Conservation (phyloP, 2,888 invertebrate species). For the Oscheius sp. region DNA sequence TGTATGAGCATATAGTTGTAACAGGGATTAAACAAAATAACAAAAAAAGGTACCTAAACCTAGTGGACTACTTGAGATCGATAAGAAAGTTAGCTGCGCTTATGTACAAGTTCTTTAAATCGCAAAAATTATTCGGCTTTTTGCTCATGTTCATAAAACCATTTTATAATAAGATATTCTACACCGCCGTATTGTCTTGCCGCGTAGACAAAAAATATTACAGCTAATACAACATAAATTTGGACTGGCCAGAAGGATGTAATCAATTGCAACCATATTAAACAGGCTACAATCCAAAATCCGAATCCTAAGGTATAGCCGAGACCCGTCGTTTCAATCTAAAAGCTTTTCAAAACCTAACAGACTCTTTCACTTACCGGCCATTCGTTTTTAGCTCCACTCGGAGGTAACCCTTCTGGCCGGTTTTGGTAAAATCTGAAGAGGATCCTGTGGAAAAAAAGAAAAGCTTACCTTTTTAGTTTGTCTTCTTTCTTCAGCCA, state of each 20-base stretch:
- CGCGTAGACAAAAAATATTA: constrained; percentile 56
- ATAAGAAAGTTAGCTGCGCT: not conserved
- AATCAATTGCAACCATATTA: constrained; percentile 57
- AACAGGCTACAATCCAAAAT: constrained; percentile 60
- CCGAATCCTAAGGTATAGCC: constrained; percentile 59
- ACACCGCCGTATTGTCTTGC: constrained; percentile 58
- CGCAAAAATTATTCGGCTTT: not conserved
- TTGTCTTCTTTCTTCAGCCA: constrained; percentile 74
- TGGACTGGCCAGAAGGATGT: constrained; percentile 43
- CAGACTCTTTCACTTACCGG: constrained; percentile 39
- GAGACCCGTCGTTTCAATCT: constrained; percentile 48
- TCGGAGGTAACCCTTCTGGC: constrained; percentile 38
- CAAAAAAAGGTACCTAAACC: constrained; percentile 17
- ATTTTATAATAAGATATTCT: constrained; percentile 62
- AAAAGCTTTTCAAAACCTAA: constrained; percentile 2
- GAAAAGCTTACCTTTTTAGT: constrained; percentile 51
- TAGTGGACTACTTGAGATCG: not conserved
- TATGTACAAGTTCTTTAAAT: not conserved
- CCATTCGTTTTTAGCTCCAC: constrained; percentile 51
- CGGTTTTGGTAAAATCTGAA: constrained; percentile 36
- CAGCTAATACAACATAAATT: constrained; percentile 54
- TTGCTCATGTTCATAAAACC: constrained; percentile 46
- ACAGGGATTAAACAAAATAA: constrained; percentile 7
- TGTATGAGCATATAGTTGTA: constrained; percentile 11
- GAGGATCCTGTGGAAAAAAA: not conserved